phyloP scores from a whole-genome alignment of 2,797 vertebrate genomes.

The Aulostomus chinensis region DNA sequence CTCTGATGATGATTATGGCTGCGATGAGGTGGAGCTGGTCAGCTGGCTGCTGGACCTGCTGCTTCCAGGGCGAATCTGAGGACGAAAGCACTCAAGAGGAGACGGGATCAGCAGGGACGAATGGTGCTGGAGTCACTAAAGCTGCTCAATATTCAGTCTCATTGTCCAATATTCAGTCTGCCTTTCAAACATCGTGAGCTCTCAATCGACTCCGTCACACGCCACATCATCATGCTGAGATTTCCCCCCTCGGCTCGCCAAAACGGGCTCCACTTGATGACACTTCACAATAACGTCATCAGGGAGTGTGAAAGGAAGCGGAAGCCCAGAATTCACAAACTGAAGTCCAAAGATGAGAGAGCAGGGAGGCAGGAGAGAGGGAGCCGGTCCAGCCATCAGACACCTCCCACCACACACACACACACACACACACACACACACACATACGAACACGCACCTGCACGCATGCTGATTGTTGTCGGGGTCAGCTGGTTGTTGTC shows the following conservation, averaged over 20 bases:
- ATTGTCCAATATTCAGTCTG: slow-evolving; percentile 38
- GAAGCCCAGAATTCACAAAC: slow-evolving; percentile 39
- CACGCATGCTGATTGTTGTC: too few species aligned
- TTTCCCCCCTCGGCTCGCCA: slow-evolving; percentile 22
- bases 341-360: slow-evolving; percentile 18
- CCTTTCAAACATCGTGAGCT: slow-evolving; percentile 34
- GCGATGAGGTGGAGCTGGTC: too few species aligned
- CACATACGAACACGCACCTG: too few species aligned
- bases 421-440: too few species aligned
- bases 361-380: background rate
- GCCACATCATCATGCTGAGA: slow-evolving; percentile 34
- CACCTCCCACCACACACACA: too few species aligned
- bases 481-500: too few species aligned
- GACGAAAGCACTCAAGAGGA: background rate
- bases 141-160: slow-evolving; percentile 47
- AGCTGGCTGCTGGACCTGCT: too few species aligned
- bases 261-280: slow-evolving; percentile 43
- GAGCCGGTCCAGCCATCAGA: too few species aligned
- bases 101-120: slow-evolving; percentile 15
- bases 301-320: slow-evolving; percentile 41
- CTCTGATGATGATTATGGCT: background rate
- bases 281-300: slow-evolving; percentile 49
- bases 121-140: slow-evolving; percentile 11
- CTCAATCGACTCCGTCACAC: slow-evolving; percentile 53
- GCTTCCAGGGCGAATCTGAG: background rate